Conservation (phyloP, 2,113 vertebrate species). For the Passer montanus region DNA sequence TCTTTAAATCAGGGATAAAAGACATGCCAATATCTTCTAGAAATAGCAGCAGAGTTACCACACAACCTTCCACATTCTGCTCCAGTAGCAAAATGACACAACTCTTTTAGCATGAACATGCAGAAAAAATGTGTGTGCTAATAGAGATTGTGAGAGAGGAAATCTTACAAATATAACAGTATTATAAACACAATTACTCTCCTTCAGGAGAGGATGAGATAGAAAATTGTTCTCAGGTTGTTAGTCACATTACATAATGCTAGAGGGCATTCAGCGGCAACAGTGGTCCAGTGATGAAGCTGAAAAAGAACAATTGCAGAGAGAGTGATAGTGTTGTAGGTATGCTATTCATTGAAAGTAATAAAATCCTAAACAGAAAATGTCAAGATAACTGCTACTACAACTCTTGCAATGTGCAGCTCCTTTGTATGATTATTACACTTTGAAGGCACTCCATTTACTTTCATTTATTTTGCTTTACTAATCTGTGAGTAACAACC, state of each 20-base stretch:
- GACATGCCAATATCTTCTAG: not conserved
- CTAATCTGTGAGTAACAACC: not conserved
- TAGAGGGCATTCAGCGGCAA: not conserved
- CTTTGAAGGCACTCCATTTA: not conserved
- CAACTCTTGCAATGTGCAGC: not conserved
- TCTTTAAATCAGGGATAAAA: not conserved
- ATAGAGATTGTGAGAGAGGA: not conserved
- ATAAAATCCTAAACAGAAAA: not conserved
- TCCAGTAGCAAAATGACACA: not conserved
- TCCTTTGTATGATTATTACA: not conserved
- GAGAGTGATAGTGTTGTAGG: not conserved
- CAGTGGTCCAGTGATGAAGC: not conserved
- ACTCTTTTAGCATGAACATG: not conserved
- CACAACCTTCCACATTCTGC: not conserved
- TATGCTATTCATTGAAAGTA: not conserved
- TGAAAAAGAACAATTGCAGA: not conserved
- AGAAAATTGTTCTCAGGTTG: constrained; percentile 1
- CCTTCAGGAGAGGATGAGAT: not conserved
- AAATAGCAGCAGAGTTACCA: not conserved
- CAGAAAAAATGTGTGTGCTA: not conserved
- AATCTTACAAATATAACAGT: not conserved
- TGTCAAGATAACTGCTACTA: not conserved
- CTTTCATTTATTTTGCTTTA: not conserved
- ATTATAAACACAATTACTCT: not conserved
- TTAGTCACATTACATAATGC: not conserved